Conservation (phyloP, 2,888 invertebrate genomes). For the Carterocephalus palaemon region DNA sequence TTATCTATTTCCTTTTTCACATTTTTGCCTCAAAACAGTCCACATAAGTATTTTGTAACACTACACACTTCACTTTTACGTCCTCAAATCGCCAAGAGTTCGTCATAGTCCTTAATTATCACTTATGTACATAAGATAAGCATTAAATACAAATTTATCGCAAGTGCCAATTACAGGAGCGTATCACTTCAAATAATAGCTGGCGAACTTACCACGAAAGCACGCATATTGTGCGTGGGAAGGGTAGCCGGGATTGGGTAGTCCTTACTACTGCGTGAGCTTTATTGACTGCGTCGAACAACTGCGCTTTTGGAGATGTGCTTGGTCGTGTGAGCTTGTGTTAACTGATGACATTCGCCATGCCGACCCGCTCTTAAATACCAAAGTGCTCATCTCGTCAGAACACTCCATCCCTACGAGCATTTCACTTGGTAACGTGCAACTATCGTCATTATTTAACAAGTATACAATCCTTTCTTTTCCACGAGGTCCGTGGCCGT, state of each 20-base stretch:
- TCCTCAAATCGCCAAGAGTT: conserved; percentile 39
- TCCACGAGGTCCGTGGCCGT: conserved; percentile 56
- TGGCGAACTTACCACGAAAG: conserved; percentile 71
- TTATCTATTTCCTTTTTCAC: conserved; percentile 29
- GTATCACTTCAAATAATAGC: conserved; percentile 35
- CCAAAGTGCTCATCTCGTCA: conserved; percentile 73
- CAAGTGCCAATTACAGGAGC: conserved; percentile 49
- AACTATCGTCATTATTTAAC: conserved; percentile 76
- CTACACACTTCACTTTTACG: conserved; percentile 58
- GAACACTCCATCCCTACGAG: conserved; percentile 75
- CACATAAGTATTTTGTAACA: conserved; percentile 36
- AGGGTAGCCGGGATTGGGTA: no score
- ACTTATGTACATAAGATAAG: not conserved
- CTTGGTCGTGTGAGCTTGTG: conserved; percentile 63
- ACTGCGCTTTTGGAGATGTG: conserved; percentile 64
- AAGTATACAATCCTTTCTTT: conserved; percentile 74
- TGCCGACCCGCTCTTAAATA: conserved; percentile 76
- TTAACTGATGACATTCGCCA: conserved; percentile 77
- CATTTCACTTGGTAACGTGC: conserved; percentile 74
- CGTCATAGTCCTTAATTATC: conserved; percentile 30
- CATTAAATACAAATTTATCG: conserved; percentile 41
- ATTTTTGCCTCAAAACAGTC: conserved; percentile 48
- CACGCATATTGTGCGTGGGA: conserved; percentile 68
- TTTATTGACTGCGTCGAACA: conserved; percentile 46
- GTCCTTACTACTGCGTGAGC: conserved; percentile 43